phyloP scores from a whole-genome alignment of 2,888 invertebrate genomes.

The Clitarchus hookeri region DNA sequence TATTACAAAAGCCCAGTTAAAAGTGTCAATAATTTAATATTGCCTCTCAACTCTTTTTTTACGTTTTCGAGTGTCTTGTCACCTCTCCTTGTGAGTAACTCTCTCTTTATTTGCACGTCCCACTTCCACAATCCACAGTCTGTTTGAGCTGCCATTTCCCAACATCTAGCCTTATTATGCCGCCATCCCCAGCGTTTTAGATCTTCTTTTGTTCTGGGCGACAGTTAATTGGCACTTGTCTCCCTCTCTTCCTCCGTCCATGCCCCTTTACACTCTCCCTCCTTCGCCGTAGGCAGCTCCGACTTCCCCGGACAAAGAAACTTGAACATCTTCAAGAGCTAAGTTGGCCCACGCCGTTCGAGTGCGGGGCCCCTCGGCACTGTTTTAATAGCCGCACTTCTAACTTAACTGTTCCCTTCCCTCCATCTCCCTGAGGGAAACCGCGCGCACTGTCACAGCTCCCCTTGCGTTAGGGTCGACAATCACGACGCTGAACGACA shows the following conservation, averaged over 20 bases:
- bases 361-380: neutral
- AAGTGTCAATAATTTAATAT: neutral
- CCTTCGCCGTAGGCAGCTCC: neutral
- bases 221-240: constrained; percentile 10
- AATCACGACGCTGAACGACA: no score
- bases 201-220: constrained; percentile 9
- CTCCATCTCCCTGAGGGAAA: neutral
- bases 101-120: neutral
- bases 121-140: neutral
- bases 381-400: neutral
- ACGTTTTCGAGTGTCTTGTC: neutral
- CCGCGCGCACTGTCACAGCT: neutral
- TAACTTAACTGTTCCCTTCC: neutral
- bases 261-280: neutral
- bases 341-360: neutral
- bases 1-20: neutral
- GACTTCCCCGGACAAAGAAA: neutral
- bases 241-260: neutral
- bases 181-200: neutral
- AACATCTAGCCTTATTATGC: constrained; percentile 9
- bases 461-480: neutral
- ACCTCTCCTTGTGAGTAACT: neutral
- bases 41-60: neutral
- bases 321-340: neutral
- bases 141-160: neutral